phyloP scores from a whole-genome alignment of 2,888 invertebrate species.

The Patella depressa region DNA sequence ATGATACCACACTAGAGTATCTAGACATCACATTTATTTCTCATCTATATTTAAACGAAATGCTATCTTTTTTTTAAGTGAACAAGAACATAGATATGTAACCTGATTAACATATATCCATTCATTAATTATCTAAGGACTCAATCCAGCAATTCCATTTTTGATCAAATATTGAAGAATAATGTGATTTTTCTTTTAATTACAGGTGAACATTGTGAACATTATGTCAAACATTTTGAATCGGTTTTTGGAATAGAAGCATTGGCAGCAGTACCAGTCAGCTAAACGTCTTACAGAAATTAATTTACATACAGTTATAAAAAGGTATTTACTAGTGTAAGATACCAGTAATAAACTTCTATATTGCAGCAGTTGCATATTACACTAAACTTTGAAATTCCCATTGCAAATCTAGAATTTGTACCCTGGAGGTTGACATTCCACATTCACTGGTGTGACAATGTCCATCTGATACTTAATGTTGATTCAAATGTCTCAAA shows the following conservation, averaged over 20 bases:
- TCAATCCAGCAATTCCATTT: background rate
- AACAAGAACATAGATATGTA: no score
- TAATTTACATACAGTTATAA: background rate
- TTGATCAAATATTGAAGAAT: conserved; percentile 2
- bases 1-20: no score
- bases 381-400: no score
- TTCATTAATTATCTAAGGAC: no score
- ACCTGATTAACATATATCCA: background rate
- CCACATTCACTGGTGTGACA: no score
- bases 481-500: no score
- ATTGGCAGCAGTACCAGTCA: conserved; percentile 40
- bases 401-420: no score
- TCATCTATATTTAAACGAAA: background rate
- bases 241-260: conserved; percentile 68
- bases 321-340: background rate
- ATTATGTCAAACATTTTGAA: conserved; percentile 79
- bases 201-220: conserved; percentile 77
- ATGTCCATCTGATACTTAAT: no score
- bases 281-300: background rate
- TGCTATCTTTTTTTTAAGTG: background rate
- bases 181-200: conserved; percentile 19
- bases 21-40: no score
- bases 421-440: no score
- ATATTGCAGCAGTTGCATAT: no score
- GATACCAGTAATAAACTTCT: no score